A percentile compares a stretch with the other conserved stretches of the same genome.
Conservation (phyloP, 2,888 invertebrate genomes). For the Phania funesta region DNA sequence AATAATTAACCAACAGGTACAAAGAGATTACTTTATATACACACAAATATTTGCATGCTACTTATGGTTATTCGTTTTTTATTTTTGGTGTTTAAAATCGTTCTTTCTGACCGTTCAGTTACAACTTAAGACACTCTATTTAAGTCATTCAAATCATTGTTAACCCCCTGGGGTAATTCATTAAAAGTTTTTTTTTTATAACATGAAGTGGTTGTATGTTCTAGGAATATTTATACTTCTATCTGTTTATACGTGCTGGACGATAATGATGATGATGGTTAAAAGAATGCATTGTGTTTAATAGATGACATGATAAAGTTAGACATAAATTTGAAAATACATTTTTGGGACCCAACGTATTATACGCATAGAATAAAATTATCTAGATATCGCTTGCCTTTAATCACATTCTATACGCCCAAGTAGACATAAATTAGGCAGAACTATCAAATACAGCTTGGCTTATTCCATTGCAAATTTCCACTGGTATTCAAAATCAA, state of each 20-base stretch:
- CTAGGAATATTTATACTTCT: background rate
- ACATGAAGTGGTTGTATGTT: conserved; percentile 22
- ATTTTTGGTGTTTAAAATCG: background rate
- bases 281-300: conserved; percentile 11
- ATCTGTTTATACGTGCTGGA: conserved; percentile 13
- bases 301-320: background rate
- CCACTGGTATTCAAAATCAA: no score
- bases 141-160: conserved; percentile 56
- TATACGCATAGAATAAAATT: no score
- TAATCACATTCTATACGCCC: no score
- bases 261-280: background rate
- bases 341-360: no score
- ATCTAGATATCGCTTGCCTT: no score
- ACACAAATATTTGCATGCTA: conserved; percentile 25
- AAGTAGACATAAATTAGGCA: no score
- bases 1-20: conserved; percentile 11
- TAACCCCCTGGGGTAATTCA: conserved; percentile 58
- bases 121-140: conserved; percentile 35
- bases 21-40: background rate
- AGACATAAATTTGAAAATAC: no score
- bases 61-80: background rate
- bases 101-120: background rate
- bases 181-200: conserved; percentile 56
- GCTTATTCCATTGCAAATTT: no score
- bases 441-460: no score